Conservation (phyloP, 2,797 vertebrate species). For the Crocodylus rhombifer region DNA sequence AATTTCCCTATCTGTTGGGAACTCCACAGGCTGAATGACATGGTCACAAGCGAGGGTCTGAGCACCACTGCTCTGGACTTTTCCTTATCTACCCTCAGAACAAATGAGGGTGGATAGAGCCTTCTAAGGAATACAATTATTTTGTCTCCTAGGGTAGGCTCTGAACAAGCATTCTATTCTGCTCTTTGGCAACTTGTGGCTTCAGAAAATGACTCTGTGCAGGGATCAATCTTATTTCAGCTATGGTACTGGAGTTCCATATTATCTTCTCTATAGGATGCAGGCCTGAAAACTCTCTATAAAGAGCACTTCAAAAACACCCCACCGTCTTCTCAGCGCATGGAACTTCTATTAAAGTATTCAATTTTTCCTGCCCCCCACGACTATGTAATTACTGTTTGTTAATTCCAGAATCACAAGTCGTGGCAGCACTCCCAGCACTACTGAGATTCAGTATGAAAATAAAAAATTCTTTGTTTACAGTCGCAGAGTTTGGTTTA, state of each 20-base stretch:
- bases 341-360: not conserved
- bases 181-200: not conserved
- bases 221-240: not conserved
- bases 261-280: not conserved
- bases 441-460: not conserved
- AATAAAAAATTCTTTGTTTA: slow-evolving; percentile 28
- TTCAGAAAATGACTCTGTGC: not conserved
- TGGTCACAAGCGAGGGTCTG: too few relatives aligned
- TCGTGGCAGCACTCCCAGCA: not conserved
- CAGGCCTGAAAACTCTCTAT: not conserved
- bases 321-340: not conserved
- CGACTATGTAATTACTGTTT: not conserved
- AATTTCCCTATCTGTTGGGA: too few relatives aligned
- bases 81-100: not conserved
- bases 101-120: not conserved
- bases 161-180: not conserved
- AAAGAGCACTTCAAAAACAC: not conserved
- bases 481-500: slow-evolving; percentile 11
- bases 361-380: not conserved
- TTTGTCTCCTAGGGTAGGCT: not conserved
- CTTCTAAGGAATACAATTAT: not conserved
- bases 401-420: slow-evolving; percentile 7
- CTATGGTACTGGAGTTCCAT: not conserved
- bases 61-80: not conserved
- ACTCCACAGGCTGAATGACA: too few relatives aligned